Conservation (phyloP, 1,140 invertebrate species). For the Sycobia sp. region DNA sequence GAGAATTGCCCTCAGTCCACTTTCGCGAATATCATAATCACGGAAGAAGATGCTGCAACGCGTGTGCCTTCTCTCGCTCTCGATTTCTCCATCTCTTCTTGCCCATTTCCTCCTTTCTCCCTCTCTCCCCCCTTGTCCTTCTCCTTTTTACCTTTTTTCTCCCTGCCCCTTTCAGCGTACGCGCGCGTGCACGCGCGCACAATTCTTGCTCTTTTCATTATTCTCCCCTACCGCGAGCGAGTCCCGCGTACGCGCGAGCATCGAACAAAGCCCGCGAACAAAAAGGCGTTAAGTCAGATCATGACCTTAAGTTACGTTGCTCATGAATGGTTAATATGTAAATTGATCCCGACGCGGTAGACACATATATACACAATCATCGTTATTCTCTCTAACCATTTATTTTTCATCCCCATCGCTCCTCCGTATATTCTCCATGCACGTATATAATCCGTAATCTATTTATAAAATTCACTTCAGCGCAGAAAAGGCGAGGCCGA, state of each 20-base stretch:
- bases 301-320: conserved; percentile 43
- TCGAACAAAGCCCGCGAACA: conserved; percentile 43
- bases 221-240: neutral
- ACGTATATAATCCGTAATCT: neutral
- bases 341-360: conserved; percentile 38
- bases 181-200: neutral
- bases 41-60: neutral
- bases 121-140: too few species aligned
- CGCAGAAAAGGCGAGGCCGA: too few species aligned
- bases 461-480: neutral
- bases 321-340: conserved; percentile 53
- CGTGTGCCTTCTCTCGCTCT: conserved; percentile 1
- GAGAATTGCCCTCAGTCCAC: neutral
- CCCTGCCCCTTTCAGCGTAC: too few species aligned
- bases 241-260: too few species aligned
- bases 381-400: neutral
- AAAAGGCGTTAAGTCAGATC: conserved; percentile 59
- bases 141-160: too few species aligned
- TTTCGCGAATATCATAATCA: conserved; percentile 27
- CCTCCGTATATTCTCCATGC: too few species aligned
- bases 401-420: neutral
- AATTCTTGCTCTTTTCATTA: conserved; percentile 29
- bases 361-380: neutral
- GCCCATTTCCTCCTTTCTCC: too few species aligned
- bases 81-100: neutral